Evolutionary conservation across 30 jellyfish, hydroid and myxozoan genomes (phyloP), one percentile per base, ranked within the genome.

Genomic region (Pseudorhiza aurosa): DNA sequence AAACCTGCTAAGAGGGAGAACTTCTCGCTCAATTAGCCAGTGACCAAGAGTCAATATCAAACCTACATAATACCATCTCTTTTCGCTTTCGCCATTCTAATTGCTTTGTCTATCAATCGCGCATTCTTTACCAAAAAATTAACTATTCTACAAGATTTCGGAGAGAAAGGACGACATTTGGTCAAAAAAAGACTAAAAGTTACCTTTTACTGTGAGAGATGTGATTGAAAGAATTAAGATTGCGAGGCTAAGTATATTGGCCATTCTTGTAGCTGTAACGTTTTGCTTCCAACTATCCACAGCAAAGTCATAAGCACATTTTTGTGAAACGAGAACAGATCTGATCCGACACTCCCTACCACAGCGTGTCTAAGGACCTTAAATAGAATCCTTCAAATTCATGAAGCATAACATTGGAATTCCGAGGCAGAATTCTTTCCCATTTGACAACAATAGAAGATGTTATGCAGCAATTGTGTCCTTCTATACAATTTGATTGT

Each of bases 351-450:
- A n/a, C n/a, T n/a, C n/a, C n/a, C n/a, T n/a, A n/a, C n/a, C n/a
- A n/a, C n/a, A n/a, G n/a, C n/a, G n/a, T n/a, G n/a, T 7, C 2
- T 19, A 14, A 7, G 67, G 7, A 5, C 7, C 67, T 53, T 19
- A 19, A n/a, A 14, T n/a, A n/a, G 4, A 10, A 18, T 2, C 67
- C 4, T 2, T 12, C n/a, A 36, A 3, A 36, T 36, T 35, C 67
- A 53, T 53, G 67, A 53, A 10, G 36, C 67, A 53, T 15, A 53
- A 19, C 67, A 6, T 10, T 7, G 67, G 67, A 53, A 53, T 53
- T 53, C 24, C 35, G 8, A 36, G 14, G 12, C 67, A 6, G 24
- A 53, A 53, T 53, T 53, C 67, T 36, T 3, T 36, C 19, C 5
- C 12, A 35, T n/a, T n/a, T 10, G 35, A 15, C 8, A 46, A 5